Evolutionary conservation across 1,140 invertebrate species (phyloP).

Genomic region (Scaptomyza graminum): DNA sequence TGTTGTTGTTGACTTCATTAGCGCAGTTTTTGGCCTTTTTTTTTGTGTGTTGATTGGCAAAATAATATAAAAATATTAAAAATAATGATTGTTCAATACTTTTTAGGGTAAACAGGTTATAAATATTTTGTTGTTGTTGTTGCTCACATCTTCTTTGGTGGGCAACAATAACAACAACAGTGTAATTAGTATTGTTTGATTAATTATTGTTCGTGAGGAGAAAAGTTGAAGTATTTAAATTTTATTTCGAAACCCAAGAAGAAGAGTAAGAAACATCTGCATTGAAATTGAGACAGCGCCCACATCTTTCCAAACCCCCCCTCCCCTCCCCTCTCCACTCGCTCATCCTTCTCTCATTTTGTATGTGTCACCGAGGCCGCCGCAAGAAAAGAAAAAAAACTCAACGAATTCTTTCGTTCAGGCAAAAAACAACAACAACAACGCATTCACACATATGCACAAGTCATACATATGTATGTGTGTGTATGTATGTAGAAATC

Average conservation of each 20-base stretch:
- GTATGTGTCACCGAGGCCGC: slow-evolving; percentile 63
- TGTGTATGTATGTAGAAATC: slow-evolving; percentile 29
- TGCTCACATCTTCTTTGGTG: background rate
- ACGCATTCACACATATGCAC: slow-evolving; percentile 48
- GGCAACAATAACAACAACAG: no score
- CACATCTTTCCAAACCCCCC: slow-evolving; percentile 18
- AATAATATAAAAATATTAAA: slow-evolving; percentile 11
- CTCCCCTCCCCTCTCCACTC: background rate
- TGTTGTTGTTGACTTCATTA: slow-evolving; percentile 66
- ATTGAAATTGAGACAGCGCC: slow-evolving; percentile 39
- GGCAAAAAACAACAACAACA: slow-evolving; percentile 7
- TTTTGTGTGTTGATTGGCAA: slow-evolving; percentile 38
- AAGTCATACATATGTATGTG: no score
- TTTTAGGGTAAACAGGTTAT: slow-evolving; percentile 36
- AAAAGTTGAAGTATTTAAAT: background rate
- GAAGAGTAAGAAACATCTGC: slow-evolving; percentile 32
- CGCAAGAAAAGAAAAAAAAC: slow-evolving; percentile 28
- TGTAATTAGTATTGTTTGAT: background rate
- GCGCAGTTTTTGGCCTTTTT: slow-evolving; percentile 57
- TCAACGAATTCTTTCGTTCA: slow-evolving; percentile 65
- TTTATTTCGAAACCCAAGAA: background rate
- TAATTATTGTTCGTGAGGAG: slow-evolving; percentile 20
- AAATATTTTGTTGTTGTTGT: slow-evolving; percentile 20
- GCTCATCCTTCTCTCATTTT: background rate
- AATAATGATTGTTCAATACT: slow-evolving; percentile 19